Evolutionary conservation across 2,113 vertebrate genomes (phyloP).

Genomic region (Lepisosteus oculatus): DNA sequence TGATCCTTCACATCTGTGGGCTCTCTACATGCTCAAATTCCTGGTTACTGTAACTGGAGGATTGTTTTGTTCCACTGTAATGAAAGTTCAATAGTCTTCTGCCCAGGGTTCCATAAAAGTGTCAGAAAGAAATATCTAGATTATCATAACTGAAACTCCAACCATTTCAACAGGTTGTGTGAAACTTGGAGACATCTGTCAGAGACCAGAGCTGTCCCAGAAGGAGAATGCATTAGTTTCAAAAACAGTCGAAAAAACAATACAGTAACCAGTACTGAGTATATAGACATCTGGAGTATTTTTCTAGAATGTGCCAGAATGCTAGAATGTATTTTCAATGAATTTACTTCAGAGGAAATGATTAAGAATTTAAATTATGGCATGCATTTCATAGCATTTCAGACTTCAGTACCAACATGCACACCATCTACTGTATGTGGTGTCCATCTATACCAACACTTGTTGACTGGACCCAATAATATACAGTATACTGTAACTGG

Average conservation of each 20-base stretch:
- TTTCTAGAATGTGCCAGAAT: constrained; percentile 47
- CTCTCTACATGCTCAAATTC: constrained; percentile 42
- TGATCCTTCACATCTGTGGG: constrained; percentile 63
- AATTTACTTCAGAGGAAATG: too few relatives aligned
- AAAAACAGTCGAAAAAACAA: constrained; percentile 22
- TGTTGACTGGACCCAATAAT: too few relatives aligned
- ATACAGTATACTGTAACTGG: too few relatives aligned
- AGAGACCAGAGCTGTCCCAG: constrained; percentile 41
- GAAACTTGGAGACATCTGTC: constrained; percentile 39
- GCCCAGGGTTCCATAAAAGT: constrained; percentile 63
- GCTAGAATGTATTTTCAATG: constrained; percentile 30
- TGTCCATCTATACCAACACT: too few relatives aligned
- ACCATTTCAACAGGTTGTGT: constrained; percentile 49
- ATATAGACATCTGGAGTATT: constrained; percentile 29
- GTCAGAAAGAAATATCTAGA: constrained; percentile 66
- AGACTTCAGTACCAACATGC: too few relatives aligned
- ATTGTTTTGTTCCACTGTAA: constrained; percentile 55
- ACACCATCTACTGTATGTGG: too few relatives aligned
- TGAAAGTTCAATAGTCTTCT: constrained; percentile 46
- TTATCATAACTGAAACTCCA: constrained; percentile 45
- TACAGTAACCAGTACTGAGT: constrained; percentile 59
- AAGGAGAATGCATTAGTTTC: constrained; percentile 66
- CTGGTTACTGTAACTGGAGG: constrained; percentile 65
- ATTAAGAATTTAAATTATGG: too few relatives aligned
- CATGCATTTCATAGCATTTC: too few relatives aligned